A percentile compares a stretch with the other conserved stretches of the same genome.
Conservation (phyloP, 2,888 invertebrate species). For the Blastobasis adustella region DNA sequence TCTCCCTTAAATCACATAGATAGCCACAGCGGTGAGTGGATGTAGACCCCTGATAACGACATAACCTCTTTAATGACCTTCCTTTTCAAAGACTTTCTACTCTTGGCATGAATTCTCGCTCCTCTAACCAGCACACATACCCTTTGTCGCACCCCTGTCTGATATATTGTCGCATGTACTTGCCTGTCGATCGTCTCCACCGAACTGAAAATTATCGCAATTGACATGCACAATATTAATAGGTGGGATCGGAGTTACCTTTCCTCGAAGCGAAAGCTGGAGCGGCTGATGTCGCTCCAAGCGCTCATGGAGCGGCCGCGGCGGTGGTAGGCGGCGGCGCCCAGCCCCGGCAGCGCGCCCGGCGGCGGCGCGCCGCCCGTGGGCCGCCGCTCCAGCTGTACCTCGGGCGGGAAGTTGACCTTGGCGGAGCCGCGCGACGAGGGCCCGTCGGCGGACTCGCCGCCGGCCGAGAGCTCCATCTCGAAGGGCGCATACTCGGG, state of each 20-base stretch:
- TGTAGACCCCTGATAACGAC: conserved; percentile 27
- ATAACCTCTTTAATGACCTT: conserved; percentile 1
- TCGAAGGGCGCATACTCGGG: conserved; percentile 61
- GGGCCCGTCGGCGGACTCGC: conserved; percentile 56
- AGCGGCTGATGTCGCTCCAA: conserved; percentile 90
- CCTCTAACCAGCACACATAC: conserved; percentile 4
- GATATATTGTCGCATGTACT: conserved; percentile 27
- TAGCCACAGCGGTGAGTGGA: conserved; percentile 40
- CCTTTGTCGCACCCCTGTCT: conserved; percentile 16
- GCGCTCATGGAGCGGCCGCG: conserved; percentile 88
- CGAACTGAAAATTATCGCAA: too few species aligned
- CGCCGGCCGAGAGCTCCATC: conserved; percentile 62
- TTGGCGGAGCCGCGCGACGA: conserved; percentile 72
- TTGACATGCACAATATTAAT: too few species aligned
- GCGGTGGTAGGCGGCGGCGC: conserved; percentile 67
- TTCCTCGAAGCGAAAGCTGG: conserved; percentile 87
- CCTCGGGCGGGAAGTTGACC: conserved; percentile 79
- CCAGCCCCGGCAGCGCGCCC: conserved; percentile 18
- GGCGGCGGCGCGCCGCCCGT: conserved; percentile 55
- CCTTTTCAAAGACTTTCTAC: conserved; percentile 11
- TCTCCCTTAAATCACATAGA: conserved; percentile 20
- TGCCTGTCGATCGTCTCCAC: conserved; percentile 7
- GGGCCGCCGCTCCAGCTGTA: conserved; percentile 66
- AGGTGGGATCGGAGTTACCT: conserved; percentile 63
- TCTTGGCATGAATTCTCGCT: conserved; percentile 24